A percentile compares a stretch with the other conserved stretches of the same genome.
phyloP scores from a whole-genome alignment of 2,797 vertebrate species.

The Lycodopsis pacificus region DNA sequence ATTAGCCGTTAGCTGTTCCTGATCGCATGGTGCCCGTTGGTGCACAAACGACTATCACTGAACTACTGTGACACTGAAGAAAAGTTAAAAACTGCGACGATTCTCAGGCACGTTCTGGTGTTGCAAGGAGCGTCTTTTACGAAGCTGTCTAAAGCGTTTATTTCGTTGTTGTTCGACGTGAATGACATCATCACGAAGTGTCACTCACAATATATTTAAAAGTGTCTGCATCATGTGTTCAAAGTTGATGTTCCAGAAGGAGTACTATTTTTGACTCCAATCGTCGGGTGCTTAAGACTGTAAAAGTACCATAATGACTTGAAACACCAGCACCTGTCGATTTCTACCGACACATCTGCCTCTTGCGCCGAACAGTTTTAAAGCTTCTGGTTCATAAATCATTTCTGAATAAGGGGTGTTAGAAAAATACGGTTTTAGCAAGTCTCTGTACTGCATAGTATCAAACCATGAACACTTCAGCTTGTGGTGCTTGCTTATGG shows the following conservation, averaged over 20 bases:
- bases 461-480: slow-evolving; percentile 8
- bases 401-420: not conserved
- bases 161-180: not conserved
- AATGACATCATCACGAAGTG: not conserved
- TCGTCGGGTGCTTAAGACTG: not conserved
- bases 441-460: not conserved
- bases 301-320: not conserved
- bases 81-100: not conserved
- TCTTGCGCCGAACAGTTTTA: not conserved
- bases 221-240: not conserved
- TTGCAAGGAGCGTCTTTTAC: not conserved
- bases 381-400: not conserved
- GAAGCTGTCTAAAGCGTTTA: not conserved
- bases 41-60: not conserved
- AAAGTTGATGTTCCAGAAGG: not conserved
- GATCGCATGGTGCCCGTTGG: not conserved
- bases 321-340: not conserved
- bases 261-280: not conserved
- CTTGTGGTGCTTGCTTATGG: slow-evolving; percentile 12
- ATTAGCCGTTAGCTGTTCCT: slow-evolving; percentile 13
- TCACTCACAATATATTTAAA: not conserved
- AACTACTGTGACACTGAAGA: not conserved
- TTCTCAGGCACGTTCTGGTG: not conserved
- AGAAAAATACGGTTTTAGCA: not conserved
- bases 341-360: not conserved